Evolutionary conservation across 2,888 invertebrate genomes (phyloP), one percentile per base, ranked within the genome.

Genomic region (Desoria tigrina): DNA sequence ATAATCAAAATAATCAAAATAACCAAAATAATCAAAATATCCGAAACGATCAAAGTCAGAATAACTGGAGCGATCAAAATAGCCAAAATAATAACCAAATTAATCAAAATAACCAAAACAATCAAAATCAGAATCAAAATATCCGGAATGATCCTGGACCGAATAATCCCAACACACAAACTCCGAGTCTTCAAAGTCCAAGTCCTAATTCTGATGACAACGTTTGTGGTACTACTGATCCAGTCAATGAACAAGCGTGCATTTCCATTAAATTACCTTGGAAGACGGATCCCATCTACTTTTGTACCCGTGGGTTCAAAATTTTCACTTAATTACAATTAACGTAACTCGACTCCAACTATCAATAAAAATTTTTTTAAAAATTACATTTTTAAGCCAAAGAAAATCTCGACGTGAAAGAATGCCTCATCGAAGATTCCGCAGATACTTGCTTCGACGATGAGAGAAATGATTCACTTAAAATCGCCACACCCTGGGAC

Each of bases 401-500:
- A 67, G 45, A 49, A 24, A 11, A 62, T 23, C 53, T 61, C 2
- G 59, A 60, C 27, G 45, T 53, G 26, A 66, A 67, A n/a, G 63
- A 67, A 37, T 67, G 67, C 37, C 63, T 59, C 32, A 55, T 55
- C 3, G 51, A 21, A 51, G 7, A 3, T 3, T 21, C 39, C 11
- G 42, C 26, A 21, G 65, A 68, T n/a, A 73, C 71, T 61, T 68
- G 71, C 3, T 1, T 59, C 11, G 54, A 51, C 21, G 18, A 39
- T 14, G 24, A 53, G n/a, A 64, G 68, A 1, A 57, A 62, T 24
- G 73, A 73, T 18, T 68, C 63, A 21, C 49, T 75, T 9, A 50
- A 73, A 18, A 54, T 75, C 1, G 72, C 73, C 0, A 68, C 75
- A 4, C 75, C 75, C 2, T 75, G 75, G 75, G 75, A 75, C 61